phyloP scores from a whole-genome alignment of 2,113 vertebrate genomes.

The Embiotoca jacksoni region DNA sequence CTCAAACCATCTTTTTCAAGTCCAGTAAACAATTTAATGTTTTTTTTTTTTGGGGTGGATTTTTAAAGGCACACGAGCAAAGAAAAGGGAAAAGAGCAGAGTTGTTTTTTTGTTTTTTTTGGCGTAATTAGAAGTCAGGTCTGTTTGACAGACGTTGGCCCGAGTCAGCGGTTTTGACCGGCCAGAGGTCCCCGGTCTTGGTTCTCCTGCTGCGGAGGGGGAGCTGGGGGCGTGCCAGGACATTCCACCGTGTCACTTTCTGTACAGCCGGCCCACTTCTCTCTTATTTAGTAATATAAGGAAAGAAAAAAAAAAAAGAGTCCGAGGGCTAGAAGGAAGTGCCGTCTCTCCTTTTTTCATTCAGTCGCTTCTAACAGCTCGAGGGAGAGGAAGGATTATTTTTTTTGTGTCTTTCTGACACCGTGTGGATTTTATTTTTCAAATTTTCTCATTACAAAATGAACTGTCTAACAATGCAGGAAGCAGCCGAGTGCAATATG shows the following conservation, averaged over 20 bases:
- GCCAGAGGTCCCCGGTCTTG: constrained; percentile 45
- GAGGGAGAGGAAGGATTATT: constrained; percentile 14
- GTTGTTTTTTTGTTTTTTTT: constrained; percentile 9
- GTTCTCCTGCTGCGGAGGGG: constrained; percentile 64
- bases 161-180: constrained; percentile 38
- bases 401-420: neutral
- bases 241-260: constrained; percentile 78
- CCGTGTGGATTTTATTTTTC: neutral
- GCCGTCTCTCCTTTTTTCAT: constrained; percentile 50
- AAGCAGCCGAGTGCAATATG: constrained; percentile 55
- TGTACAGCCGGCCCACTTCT: constrained; percentile 74
- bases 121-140: constrained; percentile 50
- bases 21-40: neutral
- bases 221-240: constrained; percentile 77
- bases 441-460: constrained; percentile 41
- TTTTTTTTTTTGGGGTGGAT: neutral
- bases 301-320: constrained; percentile 54
- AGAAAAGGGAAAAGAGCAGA: constrained; percentile 4
- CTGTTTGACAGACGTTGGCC: constrained; percentile 32
- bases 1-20: neutral
- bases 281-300: constrained; percentile 70
- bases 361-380: constrained; percentile 36
- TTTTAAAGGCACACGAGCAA: constrained; percentile 14
- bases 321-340: constrained; percentile 62
- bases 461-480: constrained; percentile 60